A percentile compares a stretch with the other conserved stretches of the same genome.
Evolutionary conservation across 1,140 invertebrate species (phyloP).

Genomic region (Drosophila prosaltans): DNA sequence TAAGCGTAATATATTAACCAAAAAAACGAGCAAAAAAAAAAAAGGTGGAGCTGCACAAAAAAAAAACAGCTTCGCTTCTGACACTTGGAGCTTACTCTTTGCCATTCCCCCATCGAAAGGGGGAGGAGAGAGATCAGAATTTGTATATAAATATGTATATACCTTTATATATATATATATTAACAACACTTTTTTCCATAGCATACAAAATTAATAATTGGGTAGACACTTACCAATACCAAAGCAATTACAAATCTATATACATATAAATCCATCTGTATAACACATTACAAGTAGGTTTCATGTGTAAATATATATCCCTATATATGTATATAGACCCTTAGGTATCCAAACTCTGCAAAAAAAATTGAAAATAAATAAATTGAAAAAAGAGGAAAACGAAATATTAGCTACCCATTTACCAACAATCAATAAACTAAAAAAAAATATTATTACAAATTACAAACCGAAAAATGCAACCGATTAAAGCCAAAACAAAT

Average conservation of each 20-base stretch:
- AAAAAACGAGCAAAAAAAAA: slow-evolving; percentile 47
- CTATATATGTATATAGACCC: not conserved
- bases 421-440: slow-evolving; percentile 13
- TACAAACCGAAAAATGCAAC: not conserved
- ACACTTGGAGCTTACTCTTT: slow-evolving; percentile 66
- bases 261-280: not conserved
- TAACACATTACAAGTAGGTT: not conserved
- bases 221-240: slow-evolving; percentile 44
- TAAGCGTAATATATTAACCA: slow-evolving; percentile 79
- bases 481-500: not conserved
- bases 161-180: slow-evolving; percentile 20
- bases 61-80: slow-evolving; percentile 42
- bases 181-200: slow-evolving; percentile 25
- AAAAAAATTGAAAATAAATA: not conserved
- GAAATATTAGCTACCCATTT: slow-evolving; percentile 29
- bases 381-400: slow-evolving; percentile 1
- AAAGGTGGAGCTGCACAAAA: slow-evolving; percentile 62
- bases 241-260: not conserved
- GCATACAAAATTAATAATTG: slow-evolving; percentile 64
- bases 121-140: slow-evolving; percentile 10
- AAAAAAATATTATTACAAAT: not conserved
- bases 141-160: slow-evolving; percentile 16
- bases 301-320: not conserved
- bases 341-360: slow-evolving; percentile 1
- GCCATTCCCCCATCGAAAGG: not conserved